Evolutionary conservation across 1,140 invertebrate genomes (phyloP), one percentile per base, ranked within the genome.

Genomic region (Dendrolimus punctatus): DNA sequence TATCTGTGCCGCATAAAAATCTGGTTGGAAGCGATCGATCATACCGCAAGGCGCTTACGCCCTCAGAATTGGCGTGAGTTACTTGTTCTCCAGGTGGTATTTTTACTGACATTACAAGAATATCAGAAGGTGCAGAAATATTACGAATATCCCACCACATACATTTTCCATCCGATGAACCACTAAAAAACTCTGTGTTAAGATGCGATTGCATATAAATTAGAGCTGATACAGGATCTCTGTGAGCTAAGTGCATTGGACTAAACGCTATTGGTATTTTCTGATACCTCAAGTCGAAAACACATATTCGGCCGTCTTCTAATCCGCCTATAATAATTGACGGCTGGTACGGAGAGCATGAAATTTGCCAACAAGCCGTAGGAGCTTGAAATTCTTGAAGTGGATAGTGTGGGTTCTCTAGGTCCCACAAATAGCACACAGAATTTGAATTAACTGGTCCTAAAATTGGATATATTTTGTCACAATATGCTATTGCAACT

Each of bases 11-110:
- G 49, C 81, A 84, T 38, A 89, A 74, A 56, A 87, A 88, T 62
- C 94, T 92, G 49, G 95, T 95, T 1, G 95, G 95, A 67, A 97
- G 93, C 1, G 95, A 93, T 9, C 91, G 88, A 76, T 97, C 95
- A 70, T 94, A 96, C 73, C 96, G 95, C 47, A 97, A 85, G 49
- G 90, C 88, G 1, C 92, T 93, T 10, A 93, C 90, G 9, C 94
- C 93, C 58, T 92, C 90, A 6, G 94, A 90, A 56, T 91, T 89
- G 36, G 89, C 80, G 4, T 92, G 70, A 38, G 88, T 82, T 2
- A 90, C 66, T n/a, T 85, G 72, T 62, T 92, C 88, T 6, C 81
- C 88, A 60, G 91, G 91, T 4, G 87, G 76, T 48, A 92, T 84
- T 63, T 91, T 90, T 9, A 96, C 76, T 10, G 93, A 89, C 60